phyloP scores from a whole-genome alignment of 2,113 vertebrate species.

The Brachyhypopomus occidentalis region DNA sequence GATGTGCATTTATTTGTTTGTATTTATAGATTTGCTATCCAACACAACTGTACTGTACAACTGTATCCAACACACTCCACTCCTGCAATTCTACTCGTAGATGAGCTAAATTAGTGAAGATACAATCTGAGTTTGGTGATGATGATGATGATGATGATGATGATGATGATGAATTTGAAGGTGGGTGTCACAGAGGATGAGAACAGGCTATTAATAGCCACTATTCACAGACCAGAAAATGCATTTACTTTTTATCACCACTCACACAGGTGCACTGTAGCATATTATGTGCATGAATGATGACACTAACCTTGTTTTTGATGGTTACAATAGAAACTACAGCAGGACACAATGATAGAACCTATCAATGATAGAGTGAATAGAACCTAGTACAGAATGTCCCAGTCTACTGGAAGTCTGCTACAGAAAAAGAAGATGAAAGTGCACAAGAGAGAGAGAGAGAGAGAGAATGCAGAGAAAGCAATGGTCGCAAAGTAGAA shows the following conservation, averaged over 20 bases:
- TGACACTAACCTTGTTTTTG: slow-evolving; percentile 24
- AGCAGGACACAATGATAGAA: neutral
- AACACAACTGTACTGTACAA: too few species aligned
- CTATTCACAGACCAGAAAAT: neutral
- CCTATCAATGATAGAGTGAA: too few species aligned
- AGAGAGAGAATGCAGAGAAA: neutral
- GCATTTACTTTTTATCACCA: neutral
- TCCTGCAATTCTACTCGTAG: too few species aligned
- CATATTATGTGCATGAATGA: neutral
- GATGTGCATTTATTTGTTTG: neutral
- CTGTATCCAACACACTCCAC: too few species aligned
- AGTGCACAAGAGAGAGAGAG: neutral
- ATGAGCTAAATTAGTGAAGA: too few species aligned
- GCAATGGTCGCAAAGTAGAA: neutral
- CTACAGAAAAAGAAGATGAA: neutral
- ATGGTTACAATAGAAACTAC: slow-evolving; percentile 34
- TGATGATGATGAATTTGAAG: neutral
- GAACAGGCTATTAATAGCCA: neutral
- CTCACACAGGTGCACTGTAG: neutral
- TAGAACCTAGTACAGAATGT: neutral
- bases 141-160: neutral
- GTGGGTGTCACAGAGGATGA: neutral
- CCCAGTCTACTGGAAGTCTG: neutral
- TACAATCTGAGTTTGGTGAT: too few species aligned
- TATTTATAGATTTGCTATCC: too few species aligned